Evolutionary conservation across 1,140 invertebrate species (phyloP), one percentile per base, ranked within the genome.

Genomic region (Trichogramma pretiosum): DNA sequence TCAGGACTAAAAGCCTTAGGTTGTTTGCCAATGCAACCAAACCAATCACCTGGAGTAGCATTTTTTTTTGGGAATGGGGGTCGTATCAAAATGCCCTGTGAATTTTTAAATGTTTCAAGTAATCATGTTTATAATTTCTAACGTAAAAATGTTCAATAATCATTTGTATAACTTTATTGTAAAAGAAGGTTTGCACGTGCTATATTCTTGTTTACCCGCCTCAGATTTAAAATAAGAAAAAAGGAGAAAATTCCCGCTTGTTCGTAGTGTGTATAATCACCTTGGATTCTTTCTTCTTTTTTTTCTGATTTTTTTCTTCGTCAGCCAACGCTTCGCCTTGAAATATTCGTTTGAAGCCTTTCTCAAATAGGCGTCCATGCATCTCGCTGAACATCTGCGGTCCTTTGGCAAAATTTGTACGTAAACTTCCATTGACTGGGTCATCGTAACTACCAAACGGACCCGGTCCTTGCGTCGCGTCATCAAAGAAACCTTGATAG

Each of bases 41-140:
- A 48, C 51, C 57, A 66, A 54, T 67, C 64, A 36, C 61, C 62
- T 0, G 62, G 60, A 10, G 63, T 60, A 10, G 66, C 64, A 26
- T 66, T 64, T 24, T 51, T 46, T 40, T 68, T 65, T 3, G 57
- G 39, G 1, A 53, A 28, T n/a, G n/a, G n/a, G n/a, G n/a, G n/a
- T n/a, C n/a, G n/a, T n/a, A n/a, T n/a, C n/a, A n/a, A n/a, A n/a
- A n/a, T n/a, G n/a, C n/a, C n/a, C n/a, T n/a, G n/a, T n/a, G n/a
- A n/a, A n/a, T n/a, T n/a, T n/a, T n/a, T n/a, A n/a, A n/a, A n/a
- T n/a, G n/a, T n/a, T n/a, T n/a, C n/a, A n/a, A n/a, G n/a, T n/a
- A n/a, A n/a, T n/a, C n/a, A n/a, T n/a, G n/a, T n/a, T n/a, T n/a
- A n/a, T n/a, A n/a, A n/a, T n/a, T n/a, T n/a, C n/a, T n/a, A n/a